phyloP scores from a whole-genome alignment of 2,113 vertebrate species.

The Todiramphus saurophagus region DNA sequence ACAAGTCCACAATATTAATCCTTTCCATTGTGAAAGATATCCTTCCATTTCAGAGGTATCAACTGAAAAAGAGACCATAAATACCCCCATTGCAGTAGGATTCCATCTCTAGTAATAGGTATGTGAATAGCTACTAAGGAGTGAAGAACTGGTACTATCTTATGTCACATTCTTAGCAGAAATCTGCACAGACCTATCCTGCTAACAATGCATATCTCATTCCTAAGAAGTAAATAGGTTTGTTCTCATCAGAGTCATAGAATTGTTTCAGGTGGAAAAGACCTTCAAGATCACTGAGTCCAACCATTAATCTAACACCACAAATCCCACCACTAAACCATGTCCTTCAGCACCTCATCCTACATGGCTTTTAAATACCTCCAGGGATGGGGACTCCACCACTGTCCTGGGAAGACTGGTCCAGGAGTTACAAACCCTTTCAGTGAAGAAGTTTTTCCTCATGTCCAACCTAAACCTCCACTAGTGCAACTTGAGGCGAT shows the following conservation, averaged over 20 bases:
- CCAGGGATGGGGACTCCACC: too few relatives aligned
- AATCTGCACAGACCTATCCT: neutral
- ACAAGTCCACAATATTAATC: neutral
- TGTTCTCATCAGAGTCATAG: neutral
- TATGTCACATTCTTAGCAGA: neutral
- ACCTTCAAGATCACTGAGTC: too few relatives aligned
- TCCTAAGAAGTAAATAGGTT: neutral
- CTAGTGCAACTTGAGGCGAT: too few relatives aligned
- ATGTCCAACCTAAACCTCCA: too few relatives aligned
- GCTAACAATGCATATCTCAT: neutral
- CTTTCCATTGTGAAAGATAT: neutral
- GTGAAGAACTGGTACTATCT: neutral
- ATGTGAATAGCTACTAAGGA: neutral
- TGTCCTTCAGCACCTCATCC: too few relatives aligned
- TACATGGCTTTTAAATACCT: too few relatives aligned
- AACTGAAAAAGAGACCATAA: neutral
- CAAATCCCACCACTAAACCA: too few relatives aligned
- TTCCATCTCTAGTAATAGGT: neutral
- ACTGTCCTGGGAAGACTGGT: too few relatives aligned
- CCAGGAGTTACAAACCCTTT: too few relatives aligned
- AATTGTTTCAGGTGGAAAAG: too few relatives aligned
- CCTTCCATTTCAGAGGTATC: neutral
- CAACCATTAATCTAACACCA: too few relatives aligned
- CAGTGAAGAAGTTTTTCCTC: too few relatives aligned
- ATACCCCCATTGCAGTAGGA: neutral